Base-by-base conservation (phyloP, 2,113 vertebrate genomes). In the Pedetes capensis region DNA sequence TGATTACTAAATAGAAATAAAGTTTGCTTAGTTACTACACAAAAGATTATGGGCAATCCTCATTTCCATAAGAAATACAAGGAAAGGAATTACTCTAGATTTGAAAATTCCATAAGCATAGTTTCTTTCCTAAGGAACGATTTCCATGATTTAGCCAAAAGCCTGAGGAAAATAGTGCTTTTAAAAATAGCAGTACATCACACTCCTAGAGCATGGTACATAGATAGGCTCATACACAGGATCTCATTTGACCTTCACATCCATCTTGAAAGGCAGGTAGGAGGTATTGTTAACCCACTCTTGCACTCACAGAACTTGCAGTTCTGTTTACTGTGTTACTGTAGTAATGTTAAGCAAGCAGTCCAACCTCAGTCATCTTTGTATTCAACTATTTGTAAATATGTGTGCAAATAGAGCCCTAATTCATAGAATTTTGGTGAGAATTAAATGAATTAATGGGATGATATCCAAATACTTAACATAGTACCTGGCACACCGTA, bases 41-140 rank as follows among this genome's bases (percentile, higher is more conserved):
- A 72, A 71, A 92, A 88, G 9, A 13, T 2, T n/a, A 63, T 20
- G 18, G n/a, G 20, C 4, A 78, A 66, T 69, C 42, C n/a, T 90
- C 18, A 61, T 49, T 96, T 93, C n/a, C 32, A 59, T 64, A 71
- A 89, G 39, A 88, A 82, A 39, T 82, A 76, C 5, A 34, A 91
- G 49, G 17, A 86, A 86, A 86, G 27, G 6, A 75, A 81, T 86
- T 32, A 42, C 1, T 91, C 4, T 18, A 81, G 3, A 27, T 71
- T 66, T 66, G 51, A 94, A 87, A 78, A 86, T 34, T 74, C 29
- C 55, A 96, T 61, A 87, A 75, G 80, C n/a, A 80, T 7, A 66
- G 11, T 83, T 95, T 82, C 23, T 37, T 78, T 91, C 14, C 20
- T 16, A 74, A 25, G 29, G 93, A 69, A 27, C 55, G 27, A 53